Evolutionary conservation across 2,113 vertebrate genomes (phyloP).

Genomic region (Atherinomorus stipes): DNA sequence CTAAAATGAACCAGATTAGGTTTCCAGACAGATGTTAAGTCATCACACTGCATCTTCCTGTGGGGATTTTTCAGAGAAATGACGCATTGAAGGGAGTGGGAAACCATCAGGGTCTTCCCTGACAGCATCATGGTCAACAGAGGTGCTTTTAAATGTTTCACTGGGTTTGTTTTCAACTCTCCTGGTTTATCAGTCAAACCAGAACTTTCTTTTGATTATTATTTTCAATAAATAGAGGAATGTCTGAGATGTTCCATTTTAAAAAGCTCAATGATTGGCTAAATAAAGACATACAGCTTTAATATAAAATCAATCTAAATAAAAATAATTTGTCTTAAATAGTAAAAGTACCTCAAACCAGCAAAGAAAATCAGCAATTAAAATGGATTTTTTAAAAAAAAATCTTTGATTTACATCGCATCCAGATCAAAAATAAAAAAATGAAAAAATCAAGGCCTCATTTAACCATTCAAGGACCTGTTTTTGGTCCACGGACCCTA

Average conservation of each 20-base stretch:
- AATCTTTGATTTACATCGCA: neutral
- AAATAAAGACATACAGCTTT: neutral
- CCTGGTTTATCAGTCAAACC: neutral
- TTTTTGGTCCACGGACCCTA: slow-evolving; percentile 31
- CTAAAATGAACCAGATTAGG: neutral
- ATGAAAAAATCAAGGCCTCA: slow-evolving; percentile 4
- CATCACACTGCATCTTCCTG: slow-evolving; percentile 24
- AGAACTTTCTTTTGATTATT: neutral
- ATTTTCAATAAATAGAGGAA: neutral
- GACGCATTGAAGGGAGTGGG: neutral
- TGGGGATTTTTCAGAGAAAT: slow-evolving; percentile 29
- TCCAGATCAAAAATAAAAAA: neutral
- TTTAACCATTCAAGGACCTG: neutral
- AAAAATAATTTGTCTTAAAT: neutral
- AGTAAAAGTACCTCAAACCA: neutral
- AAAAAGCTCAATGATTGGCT: neutral
- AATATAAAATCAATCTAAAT: neutral
- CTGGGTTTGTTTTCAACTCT: neutral
- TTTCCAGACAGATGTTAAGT: slow-evolving; percentile 23
- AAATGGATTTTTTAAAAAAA: too few species aligned
- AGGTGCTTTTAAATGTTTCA: slow-evolving; percentile 1
- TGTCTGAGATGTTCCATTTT: neutral
- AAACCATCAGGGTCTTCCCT: slow-evolving; percentile 51
- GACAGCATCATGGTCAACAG: slow-evolving; percentile 34
- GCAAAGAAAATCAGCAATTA: too few species aligned